phyloP scores from a whole-genome alignment of 92 coral and sea anemone genomes.

The Parazoanthus darwini region DNA sequence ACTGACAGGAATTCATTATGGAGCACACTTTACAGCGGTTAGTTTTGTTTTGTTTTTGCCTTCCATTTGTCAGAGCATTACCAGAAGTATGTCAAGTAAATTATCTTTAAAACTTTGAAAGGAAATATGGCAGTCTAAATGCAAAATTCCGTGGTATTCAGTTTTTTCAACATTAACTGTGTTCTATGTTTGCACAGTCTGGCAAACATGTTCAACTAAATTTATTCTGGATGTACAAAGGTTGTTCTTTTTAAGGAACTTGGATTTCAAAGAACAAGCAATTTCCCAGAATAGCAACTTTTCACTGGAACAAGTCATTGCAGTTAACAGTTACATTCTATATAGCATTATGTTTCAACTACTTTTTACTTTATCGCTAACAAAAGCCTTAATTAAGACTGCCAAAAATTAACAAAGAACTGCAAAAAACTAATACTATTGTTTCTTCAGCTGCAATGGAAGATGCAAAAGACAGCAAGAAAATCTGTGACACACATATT shows the following conservation, averaged over 20 bases:
- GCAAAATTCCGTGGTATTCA: constrained; percentile 8
- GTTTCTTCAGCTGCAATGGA: neutral
- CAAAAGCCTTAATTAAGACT: neutral
- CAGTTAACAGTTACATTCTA: neutral
- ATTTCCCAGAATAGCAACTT: neutral
- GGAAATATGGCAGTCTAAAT: neutral
- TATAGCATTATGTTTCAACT: neutral
- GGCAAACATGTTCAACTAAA: neutral
- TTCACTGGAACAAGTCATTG: neutral
- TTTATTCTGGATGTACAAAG: neutral
- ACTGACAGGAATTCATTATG: neutral
- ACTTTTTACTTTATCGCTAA: neutral
- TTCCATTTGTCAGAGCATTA: neutral
- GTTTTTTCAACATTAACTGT: neutral
- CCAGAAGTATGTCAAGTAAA: neutral
- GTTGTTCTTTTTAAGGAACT: neutral
- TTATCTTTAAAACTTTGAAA: neutral
- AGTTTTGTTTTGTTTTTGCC: neutral
- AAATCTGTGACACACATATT: neutral
- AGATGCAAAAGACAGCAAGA: neutral
- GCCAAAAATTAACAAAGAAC: constrained; percentile 4
- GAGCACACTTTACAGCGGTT: neutral
- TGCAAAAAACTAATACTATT: neutral
- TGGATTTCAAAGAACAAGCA: neutral
- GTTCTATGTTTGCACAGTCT: constrained; percentile 3